phyloP scores from a whole-genome alignment of 2,113 vertebrate species.

The Euleptes europaea region DNA sequence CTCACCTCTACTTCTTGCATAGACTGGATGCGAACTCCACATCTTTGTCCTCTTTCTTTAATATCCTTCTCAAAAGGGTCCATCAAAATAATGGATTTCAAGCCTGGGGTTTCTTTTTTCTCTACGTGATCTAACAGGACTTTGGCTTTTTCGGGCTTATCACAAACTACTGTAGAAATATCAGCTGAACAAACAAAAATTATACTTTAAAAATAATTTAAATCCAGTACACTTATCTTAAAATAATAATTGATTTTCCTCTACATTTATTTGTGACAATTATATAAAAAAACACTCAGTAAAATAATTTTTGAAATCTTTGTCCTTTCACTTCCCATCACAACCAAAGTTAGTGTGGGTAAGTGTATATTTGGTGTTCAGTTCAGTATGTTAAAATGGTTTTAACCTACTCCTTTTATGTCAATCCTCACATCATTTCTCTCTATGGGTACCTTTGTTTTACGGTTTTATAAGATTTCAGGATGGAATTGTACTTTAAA shows the following conservation, averaged over 20 bases:
- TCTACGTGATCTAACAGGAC: constrained; percentile 90
- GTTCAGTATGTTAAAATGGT: background rate
- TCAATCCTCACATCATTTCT: background rate
- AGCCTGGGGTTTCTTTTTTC: constrained; percentile 80
- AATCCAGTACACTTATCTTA: background rate
- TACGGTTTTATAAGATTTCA: background rate
- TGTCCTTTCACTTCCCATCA: background rate
- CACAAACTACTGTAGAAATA: constrained; percentile 93
- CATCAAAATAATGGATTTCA: constrained; percentile 91
- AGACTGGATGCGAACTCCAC: constrained; percentile 85
- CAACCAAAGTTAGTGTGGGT: too few species aligned
- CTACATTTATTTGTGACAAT: background rate
- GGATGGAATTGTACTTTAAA: background rate
- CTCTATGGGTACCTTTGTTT: background rate
- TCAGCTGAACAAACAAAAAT: constrained; percentile 79
- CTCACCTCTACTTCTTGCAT: constrained; percentile 89
- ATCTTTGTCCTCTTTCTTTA: constrained; percentile 76
- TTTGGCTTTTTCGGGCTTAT: constrained; percentile 89
- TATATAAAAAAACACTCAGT: background rate
- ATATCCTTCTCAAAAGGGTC: constrained; percentile 84
- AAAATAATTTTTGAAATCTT: background rate
- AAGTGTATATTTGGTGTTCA: background rate
- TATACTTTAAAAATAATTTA: background rate
- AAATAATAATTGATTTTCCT: background rate
- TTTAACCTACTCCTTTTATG: background rate